A percentile compares a stretch with the other conserved stretches of the same genome.
Evolutionary conservation across 2,113 vertebrate species (phyloP).

Genomic region (Ictalurus furcatus): DNA sequence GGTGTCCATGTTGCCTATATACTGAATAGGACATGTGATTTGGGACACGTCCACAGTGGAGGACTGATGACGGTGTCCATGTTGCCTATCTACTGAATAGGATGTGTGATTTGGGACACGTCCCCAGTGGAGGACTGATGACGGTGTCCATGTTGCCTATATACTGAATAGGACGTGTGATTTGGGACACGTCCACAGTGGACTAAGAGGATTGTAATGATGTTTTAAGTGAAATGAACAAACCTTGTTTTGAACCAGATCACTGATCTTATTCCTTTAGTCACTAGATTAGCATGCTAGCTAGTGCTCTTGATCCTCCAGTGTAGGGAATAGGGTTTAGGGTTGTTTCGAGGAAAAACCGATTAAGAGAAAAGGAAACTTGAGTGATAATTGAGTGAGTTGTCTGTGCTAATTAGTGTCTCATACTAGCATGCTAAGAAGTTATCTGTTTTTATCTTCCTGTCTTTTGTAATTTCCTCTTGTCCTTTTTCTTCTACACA

Average conservation of each 20-base stretch:
- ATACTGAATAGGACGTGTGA: background rate
- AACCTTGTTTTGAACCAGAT: background rate
- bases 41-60: background rate
- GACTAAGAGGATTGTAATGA: background rate
- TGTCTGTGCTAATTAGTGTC: constrained; percentile 21
- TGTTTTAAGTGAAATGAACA: background rate
- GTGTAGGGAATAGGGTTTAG: background rate
- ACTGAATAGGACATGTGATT: background rate
- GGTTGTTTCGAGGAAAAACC: background rate
- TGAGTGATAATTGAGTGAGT: constrained; percentile 32
- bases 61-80: too few species aligned
- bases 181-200: background rate
- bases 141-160: background rate
- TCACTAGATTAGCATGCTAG: background rate
- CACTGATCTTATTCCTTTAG: background rate
- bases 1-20: too few species aligned
- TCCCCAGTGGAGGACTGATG: background rate
- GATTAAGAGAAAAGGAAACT: constrained; percentile 10
- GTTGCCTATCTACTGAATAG: background rate
- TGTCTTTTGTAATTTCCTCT: background rate
- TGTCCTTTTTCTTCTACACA: background rate
- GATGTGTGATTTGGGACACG: background rate
- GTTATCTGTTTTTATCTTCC: background rate
- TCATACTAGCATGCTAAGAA: constrained; percentile 5
- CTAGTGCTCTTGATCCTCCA: background rate